Base-by-base conservation (phyloP, 2,797 vertebrate genomes). In the Mallotus villosus region DNA sequence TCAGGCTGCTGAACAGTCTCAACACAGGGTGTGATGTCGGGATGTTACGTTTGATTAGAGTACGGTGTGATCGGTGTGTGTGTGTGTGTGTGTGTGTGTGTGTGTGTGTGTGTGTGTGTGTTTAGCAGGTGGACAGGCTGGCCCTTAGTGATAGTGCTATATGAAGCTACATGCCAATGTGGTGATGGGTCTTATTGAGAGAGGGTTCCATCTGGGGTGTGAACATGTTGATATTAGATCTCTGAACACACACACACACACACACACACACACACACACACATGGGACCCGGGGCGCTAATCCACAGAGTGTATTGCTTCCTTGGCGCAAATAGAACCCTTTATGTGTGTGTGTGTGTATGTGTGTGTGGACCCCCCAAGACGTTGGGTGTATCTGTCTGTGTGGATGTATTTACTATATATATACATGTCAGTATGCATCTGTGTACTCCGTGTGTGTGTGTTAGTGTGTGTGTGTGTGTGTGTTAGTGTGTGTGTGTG, bases 221-320 rank as follows among this genome's bases (percentile, higher is more conserved):
- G 78, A 49, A 72, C 71, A 76, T 67, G 76, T 60, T 74, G 64
- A 78, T 74, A 74, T 78, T n/a, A 63, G 81, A 80, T 46, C 53
- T 24, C 22, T 67, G 25, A 75, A 37, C 34, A 37, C 34, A 37
- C 34, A 37, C 34, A 37, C 34, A 37, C 34, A 37, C 34, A 37
- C 34, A 32, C 32, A 51, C 34, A 37, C 34, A 37, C 34, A 37
- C 34, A 37, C 34, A 37, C 34, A 37, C 34, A 37, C 34, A 55
- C 49, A 32, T 19, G 37, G 25, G 25, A 24, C 59, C 67, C n/a
- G 46, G 71, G 34, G 41, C 41, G 37, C 41, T 46, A 63, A 68
- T 57, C 34, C 70, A 60, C 66, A 22, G 67, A 22, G 55, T 9
- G 7, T 70, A 41, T 32, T 62, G 62, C 25, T 58, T 57, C 46